A percentile compares a stretch with the other conserved stretches of the same genome.
phyloP scores from a whole-genome alignment of 2,113 vertebrate species.

The Odobenus rosmarus region DNA sequence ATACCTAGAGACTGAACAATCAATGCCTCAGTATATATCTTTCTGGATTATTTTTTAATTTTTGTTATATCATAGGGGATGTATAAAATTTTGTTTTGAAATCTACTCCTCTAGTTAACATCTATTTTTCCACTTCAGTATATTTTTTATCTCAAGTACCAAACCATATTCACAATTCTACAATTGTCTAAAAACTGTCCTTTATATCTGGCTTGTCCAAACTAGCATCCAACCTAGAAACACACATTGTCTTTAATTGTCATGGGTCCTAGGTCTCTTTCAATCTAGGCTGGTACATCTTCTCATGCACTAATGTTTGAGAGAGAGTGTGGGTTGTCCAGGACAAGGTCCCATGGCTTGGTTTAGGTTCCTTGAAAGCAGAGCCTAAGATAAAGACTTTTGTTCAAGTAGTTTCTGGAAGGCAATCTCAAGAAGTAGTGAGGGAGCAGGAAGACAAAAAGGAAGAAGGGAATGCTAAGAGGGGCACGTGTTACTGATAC shows the following conservation, averaged over 20 bases:
- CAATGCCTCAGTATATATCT: background rate
- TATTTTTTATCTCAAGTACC: slow-evolving; percentile 4
- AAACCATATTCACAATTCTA: background rate
- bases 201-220: background rate
- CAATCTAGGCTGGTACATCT: background rate
- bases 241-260: background rate
- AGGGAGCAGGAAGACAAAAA: background rate
- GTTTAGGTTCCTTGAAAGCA: background rate
- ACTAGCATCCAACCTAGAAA: background rate
- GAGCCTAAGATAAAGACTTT: background rate
- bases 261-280: background rate
- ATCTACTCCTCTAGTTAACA: background rate
- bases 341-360: background rate
- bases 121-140: background rate
- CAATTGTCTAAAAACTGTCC: background rate
- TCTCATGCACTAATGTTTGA: background rate
- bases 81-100: background rate
- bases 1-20: background rate
- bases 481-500: background rate
- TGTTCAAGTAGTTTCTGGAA: background rate
- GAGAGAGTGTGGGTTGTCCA: background rate
- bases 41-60: background rate
- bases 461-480: background rate
- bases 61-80: background rate
- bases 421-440: background rate